Base-by-base conservation (phyloP, 2,113 vertebrate species). In the Callopanchax toddi region DNA sequence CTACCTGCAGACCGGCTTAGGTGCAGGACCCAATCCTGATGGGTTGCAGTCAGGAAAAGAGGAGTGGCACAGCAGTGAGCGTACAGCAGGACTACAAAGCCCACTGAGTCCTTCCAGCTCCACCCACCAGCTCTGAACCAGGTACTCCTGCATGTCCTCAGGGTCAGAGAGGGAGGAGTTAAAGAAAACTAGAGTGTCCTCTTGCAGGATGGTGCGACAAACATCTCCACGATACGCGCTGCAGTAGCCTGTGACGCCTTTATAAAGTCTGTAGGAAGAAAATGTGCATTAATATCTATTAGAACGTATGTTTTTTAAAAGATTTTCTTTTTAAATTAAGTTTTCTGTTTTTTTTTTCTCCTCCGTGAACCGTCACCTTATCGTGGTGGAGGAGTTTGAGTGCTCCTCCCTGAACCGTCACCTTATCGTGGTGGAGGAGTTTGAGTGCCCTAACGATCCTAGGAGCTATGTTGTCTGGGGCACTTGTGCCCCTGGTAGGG, bases 1-100 rank as follows among this genome's bases (percentile, higher is more conserved):
- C 6, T 93, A 98, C 97, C 97, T 97, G 96, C 97, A 99, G 43
- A 98, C 76, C 10, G 96, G 95, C 84, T 93, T 96, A 15, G 97
- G 95, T 49, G 93, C 82, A 3, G 96, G 94, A 23, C 91, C 93
- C 23, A 84, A 68, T n/a, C 94, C 94, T 0, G 93, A 93, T 0
- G 95, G 94, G 80, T 91, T 95, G 87, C 97, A 99, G 78, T 95
- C 93, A 26, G 92, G 96, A 90, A 97, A 98, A 79, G 94, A 80
- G 72, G 92, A 86, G 78, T 95, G 95, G 83, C 97, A 99, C 60
- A 99, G 90, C 69, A 98, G 81, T 6, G 94, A 93, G 68, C 91
- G 94, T 0, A 94, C 92, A 0, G 94, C 95, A 0, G 94, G 94
- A 40, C 90, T 85, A 79, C 97, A 99, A 51, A 94, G 78, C 0